Evolutionary conservation across 1,140 invertebrate species (phyloP).

Genomic region (Hyles euphorbiae): DNA sequence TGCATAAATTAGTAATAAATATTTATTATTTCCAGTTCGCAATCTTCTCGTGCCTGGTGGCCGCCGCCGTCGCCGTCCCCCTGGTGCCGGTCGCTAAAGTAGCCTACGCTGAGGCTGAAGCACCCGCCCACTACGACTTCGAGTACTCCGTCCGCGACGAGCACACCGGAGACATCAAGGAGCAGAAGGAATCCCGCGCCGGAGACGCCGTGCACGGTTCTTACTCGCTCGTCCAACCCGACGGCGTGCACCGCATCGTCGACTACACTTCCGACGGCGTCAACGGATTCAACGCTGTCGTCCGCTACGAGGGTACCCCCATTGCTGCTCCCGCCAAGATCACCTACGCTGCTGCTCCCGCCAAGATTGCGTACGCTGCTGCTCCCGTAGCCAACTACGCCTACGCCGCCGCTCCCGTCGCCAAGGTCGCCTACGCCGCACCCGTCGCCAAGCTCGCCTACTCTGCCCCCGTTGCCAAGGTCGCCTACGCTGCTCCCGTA

Average conservation of each 20-base stretch:
- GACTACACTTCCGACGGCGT: conserved; percentile 72
- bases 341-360: conserved; percentile 25
- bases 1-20: neutral
- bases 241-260: conserved; percentile 76
- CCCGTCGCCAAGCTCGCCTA: conserved; percentile 27
- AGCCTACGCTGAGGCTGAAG: conserved; percentile 34
- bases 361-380: conserved; percentile 25
- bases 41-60: conserved; percentile 34
- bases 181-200: conserved; percentile 51
- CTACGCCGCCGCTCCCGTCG: conserved; percentile 30
- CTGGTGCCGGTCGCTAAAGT: conserved; percentile 23
- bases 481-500: conserved; percentile 37
- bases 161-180: conserved; percentile 61
- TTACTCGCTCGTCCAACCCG: conserved; percentile 77
- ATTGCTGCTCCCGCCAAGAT: conserved; percentile 23
- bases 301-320: conserved; percentile 31
- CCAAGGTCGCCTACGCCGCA: conserved; percentile 26
- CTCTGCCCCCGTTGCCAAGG: conserved; percentile 33
- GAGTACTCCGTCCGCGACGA: conserved; percentile 63
- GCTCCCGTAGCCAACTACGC: conserved; percentile 35
- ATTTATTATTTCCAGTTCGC: conserved; percentile 22
- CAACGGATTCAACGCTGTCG: conserved; percentile 35
- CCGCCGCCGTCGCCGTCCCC: conserved; percentile 30
- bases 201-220: conserved; percentile 79
- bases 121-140: conserved; percentile 69